These are phyloP conservation scores for Thermophis baileyi DNA, from an alignment of 2,113 vertebrate genomes.

Conservation along the genomic window DNA sequence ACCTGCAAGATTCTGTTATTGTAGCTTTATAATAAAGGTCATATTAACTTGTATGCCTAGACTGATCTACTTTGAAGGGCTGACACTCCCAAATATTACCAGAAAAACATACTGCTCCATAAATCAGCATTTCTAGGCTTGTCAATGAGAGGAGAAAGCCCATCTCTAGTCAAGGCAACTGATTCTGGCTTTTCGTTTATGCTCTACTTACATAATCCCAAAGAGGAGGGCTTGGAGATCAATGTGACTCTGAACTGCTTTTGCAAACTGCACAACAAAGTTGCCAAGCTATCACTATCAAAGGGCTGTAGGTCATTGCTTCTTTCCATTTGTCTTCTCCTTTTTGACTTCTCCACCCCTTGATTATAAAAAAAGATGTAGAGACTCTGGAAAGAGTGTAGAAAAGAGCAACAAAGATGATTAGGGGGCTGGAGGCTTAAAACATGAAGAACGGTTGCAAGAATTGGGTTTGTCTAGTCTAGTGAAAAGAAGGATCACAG, in stretches of 20 bases:
- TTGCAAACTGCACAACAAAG: neutral
- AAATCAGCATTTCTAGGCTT: neutral
- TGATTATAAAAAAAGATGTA: neutral
- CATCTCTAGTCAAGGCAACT: neutral
- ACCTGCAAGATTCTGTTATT: neutral
- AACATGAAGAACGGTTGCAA: neutral
- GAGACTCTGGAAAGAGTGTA: neutral
- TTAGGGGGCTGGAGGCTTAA: neutral
- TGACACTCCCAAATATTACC: neutral
- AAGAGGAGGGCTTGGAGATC: neutral
- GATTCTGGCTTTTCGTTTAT: neutral
- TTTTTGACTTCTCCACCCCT: neutral
- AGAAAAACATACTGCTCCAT: neutral
- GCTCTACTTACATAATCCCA: neutral
- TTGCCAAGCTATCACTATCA: neutral
- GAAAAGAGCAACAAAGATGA: neutral
- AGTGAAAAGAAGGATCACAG: neutral
- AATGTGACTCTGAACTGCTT: neutral
- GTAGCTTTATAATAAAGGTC: neutral
- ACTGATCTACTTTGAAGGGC: neutral
- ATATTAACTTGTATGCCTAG: neutral
- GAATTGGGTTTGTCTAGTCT: neutral
- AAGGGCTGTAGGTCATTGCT: neutral
- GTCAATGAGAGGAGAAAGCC: neutral
- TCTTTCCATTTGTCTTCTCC: neutral